Percentiles rank a stretch among this genome's conserved stretches.
Conservation (phyloP, 2,113 vertebrate species). For the Dipodomys merriami region DNA sequence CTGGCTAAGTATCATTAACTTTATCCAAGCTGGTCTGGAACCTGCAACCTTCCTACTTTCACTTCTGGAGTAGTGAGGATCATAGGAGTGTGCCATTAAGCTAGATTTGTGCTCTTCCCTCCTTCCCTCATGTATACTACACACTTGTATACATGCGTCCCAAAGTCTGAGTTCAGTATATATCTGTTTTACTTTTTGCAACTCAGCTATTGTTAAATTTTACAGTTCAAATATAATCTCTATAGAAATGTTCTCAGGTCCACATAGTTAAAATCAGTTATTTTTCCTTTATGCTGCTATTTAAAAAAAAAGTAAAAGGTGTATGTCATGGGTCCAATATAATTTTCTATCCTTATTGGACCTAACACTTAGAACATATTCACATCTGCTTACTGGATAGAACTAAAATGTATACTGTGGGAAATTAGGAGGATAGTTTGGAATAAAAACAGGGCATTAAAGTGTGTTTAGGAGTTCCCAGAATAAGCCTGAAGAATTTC, state of each 20-base stretch:
- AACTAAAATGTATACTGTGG: constrained; percentile 44
- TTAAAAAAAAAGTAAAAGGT: not conserved
- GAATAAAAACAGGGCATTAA: constrained; percentile 51
- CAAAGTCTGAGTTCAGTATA: not conserved
- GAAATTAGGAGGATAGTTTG: constrained; percentile 49
- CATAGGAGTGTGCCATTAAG: too few relatives aligned
- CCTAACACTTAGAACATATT: constrained; percentile 33
- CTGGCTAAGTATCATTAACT: too few relatives aligned
- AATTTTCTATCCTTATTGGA: constrained; percentile 30
- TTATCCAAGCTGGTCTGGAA: too few relatives aligned
- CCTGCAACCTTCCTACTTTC: too few relatives aligned
- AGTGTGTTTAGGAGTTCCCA: not conserved
- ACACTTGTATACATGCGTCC: not conserved
- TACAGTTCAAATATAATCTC: not conserved
- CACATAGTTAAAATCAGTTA: constrained; percentile 3
- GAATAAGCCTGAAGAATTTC: constrained; percentile 27
- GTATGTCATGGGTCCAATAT: not conserved
- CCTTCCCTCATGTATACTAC: not conserved
- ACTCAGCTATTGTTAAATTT: constrained; percentile 29
- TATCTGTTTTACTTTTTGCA: not conserved
- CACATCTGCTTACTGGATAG: constrained; percentile 10
- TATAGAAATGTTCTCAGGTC: constrained; percentile 1
- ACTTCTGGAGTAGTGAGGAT: too few relatives aligned
- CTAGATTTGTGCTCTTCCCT: not conserved
- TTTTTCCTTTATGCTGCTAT: not conserved